These are phyloP conservation scores for Parotia lawesii DNA, from an alignment of 2,113 vertebrate species.

Conservation along the genomic window DNA sequence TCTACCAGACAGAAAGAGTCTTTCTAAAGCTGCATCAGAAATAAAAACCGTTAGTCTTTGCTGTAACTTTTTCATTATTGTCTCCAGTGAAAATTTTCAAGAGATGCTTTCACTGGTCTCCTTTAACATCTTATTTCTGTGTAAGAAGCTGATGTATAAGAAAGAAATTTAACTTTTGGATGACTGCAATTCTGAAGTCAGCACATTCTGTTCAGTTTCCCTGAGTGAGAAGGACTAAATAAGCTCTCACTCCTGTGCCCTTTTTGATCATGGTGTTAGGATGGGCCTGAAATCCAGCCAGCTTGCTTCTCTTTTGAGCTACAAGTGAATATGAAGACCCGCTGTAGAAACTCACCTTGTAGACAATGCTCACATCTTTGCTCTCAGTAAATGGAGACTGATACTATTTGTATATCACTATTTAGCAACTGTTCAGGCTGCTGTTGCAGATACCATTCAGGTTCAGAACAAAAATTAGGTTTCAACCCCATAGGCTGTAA, in stretches of 20 bases:
- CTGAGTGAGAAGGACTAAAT: background rate
- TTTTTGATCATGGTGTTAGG: background rate
- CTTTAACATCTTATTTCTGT: background rate
- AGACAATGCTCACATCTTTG: background rate
- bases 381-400: background rate
- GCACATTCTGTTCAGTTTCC: background rate
- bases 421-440: background rate
- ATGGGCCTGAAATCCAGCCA: background rate
- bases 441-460: background rate
- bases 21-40: background rate
- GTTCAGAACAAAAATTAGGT: background rate
- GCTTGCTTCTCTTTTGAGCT: background rate
- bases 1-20: background rate
- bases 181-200: background rate
- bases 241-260: fast-evolving
- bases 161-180: background rate
- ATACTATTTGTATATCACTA: background rate
- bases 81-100: background rate
- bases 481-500: background rate
- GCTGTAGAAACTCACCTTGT: background rate
- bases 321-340: background rate
- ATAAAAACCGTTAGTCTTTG: background rate
- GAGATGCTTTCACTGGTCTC: background rate
- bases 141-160: background rate
- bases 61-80: background rate